Base-by-base conservation (phyloP, 2,797 vertebrate species). In the Phrynocephalus guinanensis region DNA sequence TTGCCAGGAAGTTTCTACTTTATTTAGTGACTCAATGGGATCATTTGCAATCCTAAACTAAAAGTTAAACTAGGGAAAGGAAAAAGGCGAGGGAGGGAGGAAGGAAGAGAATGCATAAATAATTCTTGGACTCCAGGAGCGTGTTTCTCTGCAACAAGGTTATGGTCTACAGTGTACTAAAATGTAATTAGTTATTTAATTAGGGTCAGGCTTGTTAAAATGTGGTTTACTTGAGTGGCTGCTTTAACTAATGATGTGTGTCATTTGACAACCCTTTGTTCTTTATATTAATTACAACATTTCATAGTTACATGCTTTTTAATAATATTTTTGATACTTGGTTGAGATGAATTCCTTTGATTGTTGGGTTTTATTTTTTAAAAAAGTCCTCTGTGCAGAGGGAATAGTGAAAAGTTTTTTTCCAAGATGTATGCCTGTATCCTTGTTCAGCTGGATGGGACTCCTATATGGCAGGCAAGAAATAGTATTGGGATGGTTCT, bases 171-270 rank as follows among this genome's bases (percentile, higher is more conserved):
- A 33, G 38, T 71, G 56, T 82, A 16, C 89, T 60, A 2, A 79
- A 88, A 60, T 91, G 73, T 93, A 92, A 95, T 96, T 94, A 96
- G 91, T 88, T 87, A 70, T 88, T 92, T 88, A 86, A 80, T 95
- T 89, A 92, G 92, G 94, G 93, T 95, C 93, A 86, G 87, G 0
- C 18, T 87, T 85, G 91, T 93, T 30, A 6, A 89, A 89, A 90
- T 91, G 91, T 76, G 60, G 86, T 91, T 95, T 92, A 78, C 38
- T 67, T 87, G 90, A 90, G 52, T 66, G 92, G 90, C 86, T 91
- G 91, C 33, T 86, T 76, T 81, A 80, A 60, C 90, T 90, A 86
- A 87, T 86, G 89, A 91, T 15, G 88, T 89, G 91, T 95, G 85
- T 90, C 60, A 2, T 70, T 93, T 91, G 89, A 83, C 93, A 91